A percentile compares a stretch with the other conserved stretches of the same genome.
Evolutionary conservation across 1,140 invertebrate genomes (phyloP).

Genomic region (Bilobella aurantiaca): DNA sequence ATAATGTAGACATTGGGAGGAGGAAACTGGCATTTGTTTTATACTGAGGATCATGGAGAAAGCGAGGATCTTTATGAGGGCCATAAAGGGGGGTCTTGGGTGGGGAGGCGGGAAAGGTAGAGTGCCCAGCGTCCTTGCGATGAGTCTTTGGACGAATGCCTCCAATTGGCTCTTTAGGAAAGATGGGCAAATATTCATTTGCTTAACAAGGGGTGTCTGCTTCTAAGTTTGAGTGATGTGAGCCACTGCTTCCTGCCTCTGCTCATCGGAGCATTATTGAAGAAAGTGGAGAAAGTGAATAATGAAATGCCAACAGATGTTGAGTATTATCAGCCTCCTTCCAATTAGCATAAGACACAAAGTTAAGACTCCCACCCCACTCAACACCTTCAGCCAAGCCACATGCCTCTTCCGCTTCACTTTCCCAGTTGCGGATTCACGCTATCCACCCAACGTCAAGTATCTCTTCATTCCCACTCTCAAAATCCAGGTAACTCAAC

Average conservation of each 20-base stretch:
- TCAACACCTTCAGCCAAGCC: constrained; percentile 7
- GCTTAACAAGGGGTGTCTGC: no score
- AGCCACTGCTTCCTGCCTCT: no score
- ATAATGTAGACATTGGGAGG: no score
- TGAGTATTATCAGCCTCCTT: constrained; percentile 37
- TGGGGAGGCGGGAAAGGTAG: constrained; percentile 35
- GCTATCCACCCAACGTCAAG: no score
- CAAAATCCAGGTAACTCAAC: no score
- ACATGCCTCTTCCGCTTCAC: constrained; percentile 9
- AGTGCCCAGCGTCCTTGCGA: constrained; percentile 2
- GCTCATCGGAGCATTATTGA: no score
- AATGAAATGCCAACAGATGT: constrained; percentile 31
- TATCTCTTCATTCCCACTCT: no score
- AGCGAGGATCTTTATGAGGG: constrained; percentile 36
- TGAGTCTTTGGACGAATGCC: not conserved
- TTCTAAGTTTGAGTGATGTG: no score
- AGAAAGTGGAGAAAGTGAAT: not conserved
- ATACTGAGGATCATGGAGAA: constrained; percentile 33
- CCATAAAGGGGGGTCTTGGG: constrained; percentile 37
- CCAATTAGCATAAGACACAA: constrained; percentile 37
- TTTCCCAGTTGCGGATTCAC: no score
- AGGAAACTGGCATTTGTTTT: constrained; percentile 39
- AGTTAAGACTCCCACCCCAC: constrained; percentile 20
- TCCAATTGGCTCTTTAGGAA: no score
- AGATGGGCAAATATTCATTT: no score